Base-by-base conservation (phyloP, 92 coral and sea anemone genomes). In the Zoanthus sansibaricus region DNA sequence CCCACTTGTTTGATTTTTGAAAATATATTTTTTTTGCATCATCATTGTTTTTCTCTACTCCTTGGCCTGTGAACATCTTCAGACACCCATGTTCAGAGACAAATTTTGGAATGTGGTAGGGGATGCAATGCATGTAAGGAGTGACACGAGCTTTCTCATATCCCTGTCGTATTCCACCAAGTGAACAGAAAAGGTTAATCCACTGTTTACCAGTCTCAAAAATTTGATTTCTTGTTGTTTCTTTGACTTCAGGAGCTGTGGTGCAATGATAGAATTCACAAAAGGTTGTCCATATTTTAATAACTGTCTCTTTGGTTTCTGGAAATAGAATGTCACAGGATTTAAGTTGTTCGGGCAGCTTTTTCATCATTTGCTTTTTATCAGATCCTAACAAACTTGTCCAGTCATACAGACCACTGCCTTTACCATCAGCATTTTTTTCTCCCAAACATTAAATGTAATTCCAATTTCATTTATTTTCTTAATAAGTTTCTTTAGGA, bases 351-450 rank as follows among this genome's bases (percentile, higher is more conserved):
- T 77, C 69, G 62, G 95, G 95, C 51, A 93, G 59, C 14, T 62
- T 87, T 3, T 55, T 71, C 52, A 84, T 14, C 52, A 93, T 82
- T 37, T 72, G 79, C 82, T 91, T 91, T 25, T 87, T 93, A 20
- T 91, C 87, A 33, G 95, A 71, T 21, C 92, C 92, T 8, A 93
- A 86, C 51, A 88, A 77, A 76, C 93, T 93, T 74, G 92, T 93
- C 51, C 67, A 88, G 16, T 90, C 96, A 75, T 82, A 86, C 62
- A 86, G 64, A 45, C 91, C 82, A 76, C 92, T 83, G 33, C 51
- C 56, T 62, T 92, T 89, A 12, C 96, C 93, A 91, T 94, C 93
- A 44, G 95, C 92, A 88, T 87, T 90, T 52, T 61, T 76, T 93
- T 90, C 87, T 93, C 85, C 92, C 94, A 91, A 49, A 91, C 76